A percentile compares a stretch with the other conserved stretches of the same genome.
phyloP scores from a whole-genome alignment of 1,140 invertebrate species.

The Frieseomelitta varia region DNA sequence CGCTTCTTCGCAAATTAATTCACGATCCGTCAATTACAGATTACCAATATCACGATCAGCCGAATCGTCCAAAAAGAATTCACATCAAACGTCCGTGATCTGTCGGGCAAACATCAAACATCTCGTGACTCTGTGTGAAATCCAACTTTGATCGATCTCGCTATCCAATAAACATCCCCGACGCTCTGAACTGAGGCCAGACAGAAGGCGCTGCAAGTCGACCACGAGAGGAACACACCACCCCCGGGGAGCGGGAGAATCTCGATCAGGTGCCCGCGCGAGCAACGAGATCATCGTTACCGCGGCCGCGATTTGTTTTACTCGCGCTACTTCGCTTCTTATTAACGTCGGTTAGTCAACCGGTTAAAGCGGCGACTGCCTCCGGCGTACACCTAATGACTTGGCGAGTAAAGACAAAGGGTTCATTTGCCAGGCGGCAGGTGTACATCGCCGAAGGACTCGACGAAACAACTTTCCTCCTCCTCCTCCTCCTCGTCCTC shows the following conservation, averaged over 20 bases:
- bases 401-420: slow-evolving; percentile 70
- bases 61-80: background rate
- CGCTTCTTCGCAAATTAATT: background rate
- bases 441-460: slow-evolving; percentile 59
- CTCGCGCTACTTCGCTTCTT: slow-evolving; percentile 56
- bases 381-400: slow-evolving; percentile 68
- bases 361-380: slow-evolving; percentile 61
- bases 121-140: background rate
- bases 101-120: background rate
- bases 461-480: slow-evolving; percentile 46
- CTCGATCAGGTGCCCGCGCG: slow-evolving; percentile 43
- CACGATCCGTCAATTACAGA: background rate
- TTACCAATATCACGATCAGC: background rate
- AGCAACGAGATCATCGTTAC: slow-evolving; percentile 55
- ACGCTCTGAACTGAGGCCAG: too few relatives aligned
- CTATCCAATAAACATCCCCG: slow-evolving; percentile 9
- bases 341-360: slow-evolving; percentile 63
- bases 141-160: background rate
- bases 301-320: slow-evolving; percentile 54
- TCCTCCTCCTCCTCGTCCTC: slow-evolving; percentile 1
- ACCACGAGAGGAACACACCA: background rate
- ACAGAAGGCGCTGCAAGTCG: background rate
- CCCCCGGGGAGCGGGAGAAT: slow-evolving; percentile 1
- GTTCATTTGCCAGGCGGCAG: slow-evolving; percentile 69
- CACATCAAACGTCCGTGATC: background rate